Evolutionary conservation across 2,888 invertebrate genomes (phyloP).

Genomic region (Eilema caniola): DNA sequence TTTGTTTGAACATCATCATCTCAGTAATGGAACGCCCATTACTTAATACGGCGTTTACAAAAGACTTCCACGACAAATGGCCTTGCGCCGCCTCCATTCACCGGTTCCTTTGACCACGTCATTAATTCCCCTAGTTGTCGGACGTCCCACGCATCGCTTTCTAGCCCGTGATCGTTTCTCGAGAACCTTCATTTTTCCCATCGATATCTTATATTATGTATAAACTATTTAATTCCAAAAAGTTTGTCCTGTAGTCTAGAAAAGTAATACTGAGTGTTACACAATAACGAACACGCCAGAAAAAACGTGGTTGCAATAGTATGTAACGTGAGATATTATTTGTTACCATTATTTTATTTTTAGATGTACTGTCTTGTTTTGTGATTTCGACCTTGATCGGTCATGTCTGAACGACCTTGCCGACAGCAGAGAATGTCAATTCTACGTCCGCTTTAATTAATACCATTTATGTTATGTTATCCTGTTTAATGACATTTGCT

Average conservation of each 20-base stretch:
- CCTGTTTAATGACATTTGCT: slow-evolving; percentile 61
- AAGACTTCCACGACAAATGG: not conserved
- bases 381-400: slow-evolving; percentile 66
- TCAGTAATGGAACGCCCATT: slow-evolving; percentile 5
- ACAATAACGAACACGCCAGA: not conserved
- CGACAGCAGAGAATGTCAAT: slow-evolving; percentile 64
- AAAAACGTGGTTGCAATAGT: slow-evolving; percentile 26
- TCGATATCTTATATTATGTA: not conserved
- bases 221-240: not conserved
- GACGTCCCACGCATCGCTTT: slow-evolving; percentile 1
- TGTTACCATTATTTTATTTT: slow-evolving; percentile 43
- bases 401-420: slow-evolving; percentile 73
- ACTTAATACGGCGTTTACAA: slow-evolving; percentile 1
- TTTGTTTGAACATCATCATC: not conserved
- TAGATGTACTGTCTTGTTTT: slow-evolving; percentile 52
- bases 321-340: slow-evolving; percentile 36
- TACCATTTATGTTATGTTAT: slow-evolving; percentile 49
- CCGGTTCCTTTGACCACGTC: slow-evolving; percentile 1
- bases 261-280: not conserved
- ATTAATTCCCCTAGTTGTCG: not conserved
- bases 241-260: not conserved
- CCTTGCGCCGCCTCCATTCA: not conserved
- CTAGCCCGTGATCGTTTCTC: not conserved
- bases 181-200: not conserved
- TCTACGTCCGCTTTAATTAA: slow-evolving; percentile 66